Evolutionary conservation across 92 coral and sea anemone genomes (phyloP).

Genomic region (Muricea muricata): DNA sequence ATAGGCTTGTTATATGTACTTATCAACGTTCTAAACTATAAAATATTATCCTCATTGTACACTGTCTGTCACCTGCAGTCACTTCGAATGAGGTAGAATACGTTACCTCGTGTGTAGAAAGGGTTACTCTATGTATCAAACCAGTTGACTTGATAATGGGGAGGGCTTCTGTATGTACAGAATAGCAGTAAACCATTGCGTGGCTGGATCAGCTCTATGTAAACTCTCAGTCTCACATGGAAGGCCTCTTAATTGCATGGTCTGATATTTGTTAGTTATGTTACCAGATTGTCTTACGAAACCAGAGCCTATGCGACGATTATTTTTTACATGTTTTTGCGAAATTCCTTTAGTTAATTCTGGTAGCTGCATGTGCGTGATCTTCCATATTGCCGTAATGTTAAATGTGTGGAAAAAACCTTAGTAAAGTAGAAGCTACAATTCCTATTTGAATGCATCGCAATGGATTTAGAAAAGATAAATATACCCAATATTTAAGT

Average conservation of each 20-base stretch:
- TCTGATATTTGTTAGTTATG: too few species aligned
- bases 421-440: neutral
- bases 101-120: neutral
- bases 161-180: neutral
- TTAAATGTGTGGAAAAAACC: too few species aligned
- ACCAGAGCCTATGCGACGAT: too few species aligned
- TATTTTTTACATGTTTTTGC: too few species aligned
- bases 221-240: neutral
- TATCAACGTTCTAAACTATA: neutral
- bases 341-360: too few species aligned
- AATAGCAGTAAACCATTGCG: neutral
- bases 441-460: neutral
- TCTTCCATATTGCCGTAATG: too few species aligned
- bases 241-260: neutral
- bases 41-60: neutral
- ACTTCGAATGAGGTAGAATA: neutral
- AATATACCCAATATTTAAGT: neutral
- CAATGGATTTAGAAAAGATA: neutral
- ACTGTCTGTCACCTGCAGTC: neutral
- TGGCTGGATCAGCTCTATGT: neutral
- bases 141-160: neutral
- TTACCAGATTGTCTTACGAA: too few species aligned
- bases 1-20: neutral
- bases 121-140: neutral
- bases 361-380: too few species aligned